Evolutionary conservation across 2,888 invertebrate genomes (phyloP).

Genomic region (Drosophila nr. fundita): DNA sequence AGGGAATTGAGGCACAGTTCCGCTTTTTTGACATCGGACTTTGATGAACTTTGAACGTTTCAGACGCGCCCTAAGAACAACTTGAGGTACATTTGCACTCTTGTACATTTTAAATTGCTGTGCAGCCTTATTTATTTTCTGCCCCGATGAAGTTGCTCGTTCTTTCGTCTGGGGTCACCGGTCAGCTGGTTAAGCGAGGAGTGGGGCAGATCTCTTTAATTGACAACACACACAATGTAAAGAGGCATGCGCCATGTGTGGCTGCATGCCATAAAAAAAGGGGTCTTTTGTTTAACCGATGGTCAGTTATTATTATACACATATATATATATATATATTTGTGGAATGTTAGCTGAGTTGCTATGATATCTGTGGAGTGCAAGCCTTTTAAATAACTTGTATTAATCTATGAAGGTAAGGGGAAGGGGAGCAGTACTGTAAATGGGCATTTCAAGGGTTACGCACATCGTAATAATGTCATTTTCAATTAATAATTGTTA

Average conservation of each 20-base stretch:
- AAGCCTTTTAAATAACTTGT: not conserved
- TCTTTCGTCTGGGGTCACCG: constrained; percentile 58
- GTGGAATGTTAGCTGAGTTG: not conserved
- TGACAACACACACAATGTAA: constrained; percentile 26
- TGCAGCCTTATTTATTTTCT: constrained; percentile 48
- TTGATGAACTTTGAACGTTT: constrained; percentile 57
- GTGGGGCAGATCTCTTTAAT: constrained; percentile 39
- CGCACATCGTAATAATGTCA: not conserved
- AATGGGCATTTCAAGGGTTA: not conserved
- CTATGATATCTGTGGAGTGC: not conserved
- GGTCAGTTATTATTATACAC: not conserved
- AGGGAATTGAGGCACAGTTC: constrained; percentile 76
- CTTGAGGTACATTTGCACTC: constrained; percentile 57
- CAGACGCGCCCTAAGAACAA: constrained; percentile 56
- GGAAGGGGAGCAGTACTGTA: not conserved
- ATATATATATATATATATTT: not conserved
- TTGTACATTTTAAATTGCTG: constrained; percentile 49
- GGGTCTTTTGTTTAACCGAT: constrained; percentile 2
- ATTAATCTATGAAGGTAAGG: not conserved
- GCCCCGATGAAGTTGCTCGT: constrained; percentile 66
- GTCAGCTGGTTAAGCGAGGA: not conserved
- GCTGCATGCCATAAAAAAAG: not conserved
- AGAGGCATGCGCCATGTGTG: constrained; percentile 24
- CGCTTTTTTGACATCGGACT: constrained; percentile 58
- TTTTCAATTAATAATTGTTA: not conserved